Conservation (phyloP, 2,888 invertebrate species). For the Geophilus truncorum region DNA sequence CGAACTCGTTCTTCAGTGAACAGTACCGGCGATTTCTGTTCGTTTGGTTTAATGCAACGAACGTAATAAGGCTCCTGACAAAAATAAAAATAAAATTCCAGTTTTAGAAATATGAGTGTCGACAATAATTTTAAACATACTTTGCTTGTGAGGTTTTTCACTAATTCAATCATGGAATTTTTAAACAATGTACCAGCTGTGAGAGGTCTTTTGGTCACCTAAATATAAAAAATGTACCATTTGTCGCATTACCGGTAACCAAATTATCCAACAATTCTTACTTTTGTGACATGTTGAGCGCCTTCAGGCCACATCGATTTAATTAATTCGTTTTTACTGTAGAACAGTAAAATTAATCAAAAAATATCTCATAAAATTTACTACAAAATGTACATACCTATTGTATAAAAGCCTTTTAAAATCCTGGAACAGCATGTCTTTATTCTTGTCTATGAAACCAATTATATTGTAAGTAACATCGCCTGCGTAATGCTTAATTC, state of each 20-base stretch:
- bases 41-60: slow-evolving; percentile 95
- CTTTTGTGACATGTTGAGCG: slow-evolving; percentile 76
- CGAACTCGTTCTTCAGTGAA: slow-evolving; percentile 74
- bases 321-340: slow-evolving; percentile 56
- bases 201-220: slow-evolving; percentile 90
- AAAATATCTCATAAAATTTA: not conserved
- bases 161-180: slow-evolving; percentile 86
- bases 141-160: slow-evolving; percentile 79
- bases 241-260: too few relatives aligned
- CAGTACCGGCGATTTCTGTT: slow-evolving; percentile 75
- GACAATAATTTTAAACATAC: too few relatives aligned
- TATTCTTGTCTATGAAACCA: slow-evolving; percentile 96
- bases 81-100: slow-evolving; percentile 7
- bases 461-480: slow-evolving; percentile 85
- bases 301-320: slow-evolving; percentile 96
- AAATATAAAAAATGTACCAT: not conserved
- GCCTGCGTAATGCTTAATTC: slow-evolving; percentile 86
- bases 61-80: slow-evolving; percentile 87
- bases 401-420: slow-evolving; percentile 86
- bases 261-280: too few relatives aligned
- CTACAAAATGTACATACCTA: too few relatives aligned
- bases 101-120: slow-evolving; percentile 4
- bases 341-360: not conserved
- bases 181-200: slow-evolving; percentile 94
- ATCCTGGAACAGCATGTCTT: slow-evolving; percentile 93